Base-by-base conservation (phyloP, 1,140 invertebrate species). In the Neocloeon triangulifer region DNA sequence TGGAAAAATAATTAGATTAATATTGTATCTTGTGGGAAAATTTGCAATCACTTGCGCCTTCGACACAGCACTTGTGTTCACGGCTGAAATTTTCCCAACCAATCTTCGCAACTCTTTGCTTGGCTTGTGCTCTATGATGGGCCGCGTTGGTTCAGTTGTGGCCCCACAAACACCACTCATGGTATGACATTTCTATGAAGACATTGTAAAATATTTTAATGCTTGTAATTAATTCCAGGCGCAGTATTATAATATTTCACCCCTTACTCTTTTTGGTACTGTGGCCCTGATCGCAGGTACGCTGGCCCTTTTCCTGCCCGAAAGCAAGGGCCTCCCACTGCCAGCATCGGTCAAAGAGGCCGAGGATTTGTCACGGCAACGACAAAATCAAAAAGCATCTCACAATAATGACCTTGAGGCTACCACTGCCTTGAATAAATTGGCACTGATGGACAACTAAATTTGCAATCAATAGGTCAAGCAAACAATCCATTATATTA, bases 261-360 rank as follows among this genome's bases (percentile, higher is more conserved):
- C 73, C 2, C 52, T 73, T 2, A 46, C 73, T 12, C 49, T 78
- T 14, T 79, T 78, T 49, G 72, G 68, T 0, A 45, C 51, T 12
- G 63, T 73, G 42, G 63, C 70, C 5, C 44, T 69, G 1, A 44
- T 63, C 12, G 62, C 71, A 19, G 66, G 67, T 2, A 10, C 66
- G 7, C 43, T 72, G 17, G 59, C 66, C 6, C 44, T 76, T 3
- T 50, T 61, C 6, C 64, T 75, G 40, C 74, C 74, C 0, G 73
- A 78, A 54, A 78, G 71, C 0, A 45, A 67, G 6, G 62, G 64
- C 22, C 58, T 55, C 5, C 69, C 64, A 39, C 49, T 77, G 37
- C 73, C 72, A 1, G 69, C 74, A 47, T 73, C 70, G 0, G 49
- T 77, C 2, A 57, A 59, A 36, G 69, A 77, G 40, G 71, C 70